Evolutionary conservation across 2,888 invertebrate genomes (phyloP), one percentile per base, ranked within the genome.

Genomic region (Amphipyra tragopoginis): DNA sequence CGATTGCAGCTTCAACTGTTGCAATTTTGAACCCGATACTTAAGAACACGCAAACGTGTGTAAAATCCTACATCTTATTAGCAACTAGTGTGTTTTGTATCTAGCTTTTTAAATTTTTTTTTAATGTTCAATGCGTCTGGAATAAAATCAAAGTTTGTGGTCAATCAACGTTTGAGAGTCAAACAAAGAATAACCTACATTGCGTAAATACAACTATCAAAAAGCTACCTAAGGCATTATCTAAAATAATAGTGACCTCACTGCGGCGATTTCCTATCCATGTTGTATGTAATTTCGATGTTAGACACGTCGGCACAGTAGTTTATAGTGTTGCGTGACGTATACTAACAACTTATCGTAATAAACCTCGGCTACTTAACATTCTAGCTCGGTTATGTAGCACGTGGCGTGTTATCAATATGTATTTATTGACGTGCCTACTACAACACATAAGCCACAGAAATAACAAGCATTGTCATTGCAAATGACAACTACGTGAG

Each of bases 341-440:
- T 77, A 72, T 76, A 70, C 77, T 77, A 79, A 77, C 69, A 72
- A 72, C 54, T 68, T 79, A 80, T 72, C 73, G 75, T 70, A 69
- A 66, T 65, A 60, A 66, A 58, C 39, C 50, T 53, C 69, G 3
- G 21, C 21, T 72, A 65, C 68, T 85, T 80, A 73, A 66, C 43
- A 81, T 81, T 79, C 72, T 63, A 60, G 58, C 43, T 54, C 10
- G 64, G 65, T 72, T 68, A 60, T 68, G 34, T 56, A 52, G 72
- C 73, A 75, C 71, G 77, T 83, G 70, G 65, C 68, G 60, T 75
- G 75, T 72, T 81, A 85, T 82, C 81, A 80, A 78, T 84, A 85
- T 82, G 80, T 77, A 83, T 81, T 76, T 67, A 66, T 70, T 66
- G 55, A 78, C 66, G 65, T 73, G 65, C 48, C 50, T 56, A 33